These are phyloP conservation scores for Cryptocephalus moraei DNA, from an alignment of 2,888 invertebrate genomes.

Conservation along the genomic window DNA sequence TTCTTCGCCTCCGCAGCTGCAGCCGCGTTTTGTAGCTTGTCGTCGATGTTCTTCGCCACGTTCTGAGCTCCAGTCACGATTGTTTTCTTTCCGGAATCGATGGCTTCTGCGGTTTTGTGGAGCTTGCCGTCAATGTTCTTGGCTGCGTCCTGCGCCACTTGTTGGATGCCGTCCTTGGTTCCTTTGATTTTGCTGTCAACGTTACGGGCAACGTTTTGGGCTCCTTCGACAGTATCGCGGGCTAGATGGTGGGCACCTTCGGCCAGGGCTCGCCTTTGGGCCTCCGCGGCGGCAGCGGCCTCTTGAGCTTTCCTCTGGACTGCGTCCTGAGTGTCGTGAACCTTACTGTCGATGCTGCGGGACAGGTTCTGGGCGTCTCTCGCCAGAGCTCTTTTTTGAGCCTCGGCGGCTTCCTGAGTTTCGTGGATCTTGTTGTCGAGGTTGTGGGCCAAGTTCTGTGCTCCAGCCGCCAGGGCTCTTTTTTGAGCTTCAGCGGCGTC, in stretches of 20 bases:
- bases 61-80: constrained; percentile 8
- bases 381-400: constrained; percentile 8
- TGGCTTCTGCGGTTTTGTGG: constrained; percentile 15
- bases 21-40: constrained; percentile 12
- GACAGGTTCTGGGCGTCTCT: constrained; percentile 12
- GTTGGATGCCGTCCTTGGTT: constrained; percentile 11
- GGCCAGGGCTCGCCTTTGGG: constrained; percentile 8
- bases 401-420: constrained; percentile 33
- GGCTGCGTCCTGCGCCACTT: constrained; percentile 9
- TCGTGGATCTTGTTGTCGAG: constrained; percentile 54
- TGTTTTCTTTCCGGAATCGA: constrained; percentile 8
- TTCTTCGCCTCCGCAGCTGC: constrained; percentile 14
- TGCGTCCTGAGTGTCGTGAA: constrained; percentile 44
- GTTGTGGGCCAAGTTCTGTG: constrained; percentile 22
- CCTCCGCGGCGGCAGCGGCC: constrained; percentile 12
- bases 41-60: constrained; percentile 6
- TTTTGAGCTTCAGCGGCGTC: constrained; percentile 6
- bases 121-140: constrained; percentile 15
- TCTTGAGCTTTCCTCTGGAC: constrained; percentile 13
- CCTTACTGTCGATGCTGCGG: constrained; percentile 46
- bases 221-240: constrained; percentile 6
- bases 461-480: constrained; percentile 4
- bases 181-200: constrained; percentile 1
- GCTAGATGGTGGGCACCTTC: constrained; percentile 9
- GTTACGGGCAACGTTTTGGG: constrained; percentile 8